Evolutionary conservation across 2,113 vertebrate genomes (phyloP).

Genomic region (Monarcha castaneiventris): DNA sequence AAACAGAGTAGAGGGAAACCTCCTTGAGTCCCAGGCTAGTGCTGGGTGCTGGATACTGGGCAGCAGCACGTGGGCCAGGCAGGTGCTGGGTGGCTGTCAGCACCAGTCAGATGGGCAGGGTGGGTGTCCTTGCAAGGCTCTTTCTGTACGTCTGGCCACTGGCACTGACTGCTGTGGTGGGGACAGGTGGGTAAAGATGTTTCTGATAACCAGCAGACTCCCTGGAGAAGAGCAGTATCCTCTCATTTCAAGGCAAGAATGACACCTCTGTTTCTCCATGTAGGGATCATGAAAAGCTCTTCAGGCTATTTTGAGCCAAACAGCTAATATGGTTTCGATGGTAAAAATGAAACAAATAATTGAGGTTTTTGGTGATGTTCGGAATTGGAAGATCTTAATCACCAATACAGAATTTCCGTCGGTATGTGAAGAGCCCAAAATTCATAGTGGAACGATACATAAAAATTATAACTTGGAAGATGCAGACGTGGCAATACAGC

Average conservation of each 20-base stretch:
- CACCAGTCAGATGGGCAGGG: too few relatives aligned
- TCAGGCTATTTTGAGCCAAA: background rate
- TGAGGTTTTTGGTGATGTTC: background rate
- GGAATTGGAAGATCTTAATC: background rate
- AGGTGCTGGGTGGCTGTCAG: background rate
- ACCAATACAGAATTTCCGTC: background rate
- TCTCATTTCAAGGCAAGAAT: background rate
- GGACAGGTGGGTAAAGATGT: rapidly evolving
- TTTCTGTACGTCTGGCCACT: rapidly evolving
- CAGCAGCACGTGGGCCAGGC: rapidly evolving
- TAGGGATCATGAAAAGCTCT: background rate
- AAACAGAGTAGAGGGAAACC: background rate
- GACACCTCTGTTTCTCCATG: background rate
- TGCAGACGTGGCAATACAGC: background rate
- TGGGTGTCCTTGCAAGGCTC: background rate
- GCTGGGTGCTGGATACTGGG: background rate
- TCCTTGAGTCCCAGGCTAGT: background rate
- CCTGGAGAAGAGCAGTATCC: background rate
- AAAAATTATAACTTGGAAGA: background rate
- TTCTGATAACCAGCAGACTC: background rate
- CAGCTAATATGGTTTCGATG: background rate
- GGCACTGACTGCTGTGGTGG: rapidly evolving
- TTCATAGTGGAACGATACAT: background rate
- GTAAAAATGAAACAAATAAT: background rate
- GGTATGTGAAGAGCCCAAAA: background rate